Base-by-base conservation (phyloP, 2,888 invertebrate genomes). In the Eulithis prunata region DNA sequence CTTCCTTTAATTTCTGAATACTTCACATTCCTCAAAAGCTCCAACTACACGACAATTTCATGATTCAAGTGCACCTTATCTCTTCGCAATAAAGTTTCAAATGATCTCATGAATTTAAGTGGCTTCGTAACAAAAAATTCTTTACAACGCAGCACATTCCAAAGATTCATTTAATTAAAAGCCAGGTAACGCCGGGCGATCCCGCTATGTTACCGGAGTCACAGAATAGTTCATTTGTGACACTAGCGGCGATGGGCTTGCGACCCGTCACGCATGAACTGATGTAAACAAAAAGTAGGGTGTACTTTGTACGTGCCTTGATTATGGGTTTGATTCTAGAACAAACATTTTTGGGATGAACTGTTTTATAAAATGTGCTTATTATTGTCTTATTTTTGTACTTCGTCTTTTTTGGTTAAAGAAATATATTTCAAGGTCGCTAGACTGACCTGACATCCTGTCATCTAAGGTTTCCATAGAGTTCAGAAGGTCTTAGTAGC, bases 91-190 rank as follows among this genome's bases (percentile, higher is more conserved):
- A 78, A 62, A 65, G 75, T 74, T 32, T n/a, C 70, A 58, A 72
- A 68, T 76, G 13, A 62, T 53, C 47, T 64, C 62, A 49, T 32
- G 47, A 62, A 10, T 53, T 71, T 13, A 68, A 68, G 62, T 71
- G 63, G 66, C 51, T 69, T 64, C 63, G 62, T 60, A 60, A 75
- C 72, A 75, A 78, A 80, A 78, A 74, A 74, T 68, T 68, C 70
- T 70, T 69, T 77, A 76, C 78, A 78, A 82, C 80, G 75, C 78
- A 80, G 84, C 86, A 77, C 85, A 87, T 87, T 87, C 86, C 78
- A 70, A 66, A 77, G 78, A 84, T 83, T 72, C 80, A 78, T 83
- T 81, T 81, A 84, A 84, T 86, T 83, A 83, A 72, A 77, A 71
- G 77, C 38, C 84, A 82, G 84, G 82, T 83, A 84, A 78, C 62